Base-by-base conservation (phyloP, 1,140 invertebrate genomes). In the Zaprionus taronus region DNA sequence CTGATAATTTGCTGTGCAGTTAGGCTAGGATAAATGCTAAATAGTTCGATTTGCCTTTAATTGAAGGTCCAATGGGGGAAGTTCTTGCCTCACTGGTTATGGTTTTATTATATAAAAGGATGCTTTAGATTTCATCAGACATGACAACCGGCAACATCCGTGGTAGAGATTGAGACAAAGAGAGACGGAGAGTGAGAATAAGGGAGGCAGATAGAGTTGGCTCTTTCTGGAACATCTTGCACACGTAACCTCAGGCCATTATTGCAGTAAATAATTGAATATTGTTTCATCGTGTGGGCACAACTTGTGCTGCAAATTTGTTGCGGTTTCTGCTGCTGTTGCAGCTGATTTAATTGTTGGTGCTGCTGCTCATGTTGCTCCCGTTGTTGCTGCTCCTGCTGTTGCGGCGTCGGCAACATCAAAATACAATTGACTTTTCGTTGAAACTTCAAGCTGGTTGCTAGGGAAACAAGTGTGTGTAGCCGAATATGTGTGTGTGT, bases 341-440 rank as follows among this genome's bases (percentile, higher is more conserved):
- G 60, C 34, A 56, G 17, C 15, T 73, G 72, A 47, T 69, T 60
- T 69, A 62, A 67, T 44, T 72, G 68, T n/a, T 63, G 51, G 26
- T 72, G 36, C 7, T 53, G 36, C 7, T 63, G 71, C 7, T 53
- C 44, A 24, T 79, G 41, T 41, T 56, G 63, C 47, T 58, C 15
- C 15, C 38, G 34, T 2, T 53, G 28, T 5, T 63, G 71, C n/a
- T 55, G 53, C 41, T 72, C 24, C 36, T 56, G 64, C 47, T 63
- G 38, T 65, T 70, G 79, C 41, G 55, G 34, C 61, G 51, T 28
- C 70, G 67, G 53, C 77, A 73, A 76, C 84, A 89, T 84, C 85
- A 84, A 90, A 90, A 89, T 79, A 77, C 84, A 89, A 90, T 89
- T 89, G 85, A 89, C 84, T 90, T 89, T 89, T 85, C 79, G 77